Evolutionary conservation across 2,797 vertebrate species (phyloP).

Genomic region (Arctocebus calabarensis): DNA sequence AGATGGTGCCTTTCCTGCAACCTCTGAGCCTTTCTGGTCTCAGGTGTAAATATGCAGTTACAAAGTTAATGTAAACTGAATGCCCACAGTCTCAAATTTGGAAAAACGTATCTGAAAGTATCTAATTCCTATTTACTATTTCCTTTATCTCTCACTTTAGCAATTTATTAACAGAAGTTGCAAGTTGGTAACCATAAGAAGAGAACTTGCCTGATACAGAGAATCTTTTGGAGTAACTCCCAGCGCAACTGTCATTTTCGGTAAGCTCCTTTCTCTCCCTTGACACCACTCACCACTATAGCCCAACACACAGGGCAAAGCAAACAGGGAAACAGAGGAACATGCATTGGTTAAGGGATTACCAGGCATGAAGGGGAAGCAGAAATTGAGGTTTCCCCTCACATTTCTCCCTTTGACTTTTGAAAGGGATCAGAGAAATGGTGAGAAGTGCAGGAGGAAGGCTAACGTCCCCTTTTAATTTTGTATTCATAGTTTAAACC

Average conservation of each 20-base stretch:
- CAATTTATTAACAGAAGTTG: not conserved
- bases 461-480: not conserved
- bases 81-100: not conserved
- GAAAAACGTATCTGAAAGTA: not conserved
- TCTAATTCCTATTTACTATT: conserved; percentile 1
- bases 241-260: not conserved
- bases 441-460: not conserved
- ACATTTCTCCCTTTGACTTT: not conserved
- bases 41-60: not conserved
- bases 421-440: not conserved
- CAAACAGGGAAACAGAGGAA: not conserved
- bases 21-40: not conserved
- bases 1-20: not conserved
- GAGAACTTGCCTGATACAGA: not conserved
- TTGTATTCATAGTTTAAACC: not conserved
- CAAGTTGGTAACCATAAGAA: not conserved
- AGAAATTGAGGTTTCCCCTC: not conserved
- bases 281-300: not conserved
- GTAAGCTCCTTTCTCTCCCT: not conserved
- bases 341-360: not conserved
- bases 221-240: not conserved
- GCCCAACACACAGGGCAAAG: not conserved
- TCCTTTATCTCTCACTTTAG: not conserved
- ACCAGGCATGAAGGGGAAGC: not conserved
- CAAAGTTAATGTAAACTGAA: conserved; percentile 11